These are phyloP conservation scores for Cetoscarus ocellatus DNA, from an alignment of 2,797 vertebrate species.

Conservation along the genomic window DNA sequence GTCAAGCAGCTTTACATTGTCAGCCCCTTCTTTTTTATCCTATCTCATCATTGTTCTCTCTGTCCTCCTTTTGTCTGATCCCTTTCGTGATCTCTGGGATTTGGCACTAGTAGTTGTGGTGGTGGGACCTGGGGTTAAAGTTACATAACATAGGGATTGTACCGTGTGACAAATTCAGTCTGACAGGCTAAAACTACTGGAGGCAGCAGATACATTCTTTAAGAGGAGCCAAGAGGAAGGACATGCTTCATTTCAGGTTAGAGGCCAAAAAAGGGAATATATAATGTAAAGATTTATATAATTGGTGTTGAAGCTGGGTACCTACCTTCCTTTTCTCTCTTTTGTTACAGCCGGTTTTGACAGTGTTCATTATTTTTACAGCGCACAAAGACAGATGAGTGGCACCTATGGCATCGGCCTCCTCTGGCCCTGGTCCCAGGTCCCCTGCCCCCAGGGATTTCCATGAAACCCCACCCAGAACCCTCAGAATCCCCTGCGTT, in stretches of 20 bases:
- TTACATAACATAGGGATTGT: conserved; percentile 74
- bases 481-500: conserved; percentile 58
- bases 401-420: conserved; percentile 32
- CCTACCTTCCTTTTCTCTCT: background rate
- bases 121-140: conserved; percentile 53
- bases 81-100: conserved; percentile 77
- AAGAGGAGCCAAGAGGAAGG: conserved; percentile 3
- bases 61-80: conserved; percentile 69
- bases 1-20: conserved; percentile 41
- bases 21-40: conserved; percentile 47
- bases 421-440: conserved; percentile 47
- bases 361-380: conserved; percentile 27
- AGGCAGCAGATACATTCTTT: conserved; percentile 38
- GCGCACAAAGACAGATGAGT: conserved; percentile 43
- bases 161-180: conserved; percentile 62
- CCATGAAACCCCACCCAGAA: conserved; percentile 14
- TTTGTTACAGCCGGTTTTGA: conserved; percentile 17
- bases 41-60: conserved; percentile 56
- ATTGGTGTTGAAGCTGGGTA: background rate
- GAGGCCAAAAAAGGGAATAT: background rate
- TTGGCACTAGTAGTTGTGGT: conserved; percentile 51
- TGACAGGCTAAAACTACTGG: conserved; percentile 70
- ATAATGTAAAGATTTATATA: background rate
- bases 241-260: background rate
- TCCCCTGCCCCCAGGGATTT: conserved; percentile 40